Percentiles rank a stretch among this genome's conserved stretches.
Conservation (phyloP, 1,140 invertebrate species). For the Stenopsyche tienmushanensis region DNA sequence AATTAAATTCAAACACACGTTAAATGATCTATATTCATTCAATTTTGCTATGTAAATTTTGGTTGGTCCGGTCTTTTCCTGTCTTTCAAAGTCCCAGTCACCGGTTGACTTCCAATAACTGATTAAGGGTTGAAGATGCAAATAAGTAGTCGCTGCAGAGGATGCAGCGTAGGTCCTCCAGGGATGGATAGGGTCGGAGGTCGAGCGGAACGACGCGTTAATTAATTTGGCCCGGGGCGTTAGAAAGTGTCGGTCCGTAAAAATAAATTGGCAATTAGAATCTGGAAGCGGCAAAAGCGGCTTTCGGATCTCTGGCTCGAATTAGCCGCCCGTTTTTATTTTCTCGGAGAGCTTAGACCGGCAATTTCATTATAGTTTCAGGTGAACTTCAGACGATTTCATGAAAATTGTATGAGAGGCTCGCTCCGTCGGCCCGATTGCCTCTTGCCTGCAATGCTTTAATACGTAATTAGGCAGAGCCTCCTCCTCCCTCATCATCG, state of each 20-base stretch:
- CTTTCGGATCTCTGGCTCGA: background rate
- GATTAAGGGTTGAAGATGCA: too few relatives aligned
- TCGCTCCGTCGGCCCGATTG: background rate
- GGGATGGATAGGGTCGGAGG: background rate
- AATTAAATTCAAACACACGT: too few relatives aligned
- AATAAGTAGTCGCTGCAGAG: background rate
- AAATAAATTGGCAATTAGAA: slow-evolving; percentile 20
- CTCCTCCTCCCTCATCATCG: background rate
- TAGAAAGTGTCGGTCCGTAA: slow-evolving; percentile 12
- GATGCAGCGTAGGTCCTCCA: too few relatives aligned
- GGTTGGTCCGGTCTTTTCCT: too few relatives aligned
- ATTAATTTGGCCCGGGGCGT: slow-evolving; percentile 4
- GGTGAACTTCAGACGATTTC: background rate
- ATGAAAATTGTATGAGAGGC: background rate
- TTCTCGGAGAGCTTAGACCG: background rate
- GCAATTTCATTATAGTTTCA: slow-evolving; percentile 18
- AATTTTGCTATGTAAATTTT: too few relatives aligned
- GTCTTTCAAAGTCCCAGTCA: too few relatives aligned
- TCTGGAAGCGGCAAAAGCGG: slow-evolving; percentile 2
- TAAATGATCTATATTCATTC: too few relatives aligned
- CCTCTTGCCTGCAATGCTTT: too few relatives aligned
- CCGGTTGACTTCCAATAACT: too few relatives aligned
- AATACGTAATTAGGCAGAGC: too few relatives aligned
- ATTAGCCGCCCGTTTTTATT: slow-evolving; percentile 11
- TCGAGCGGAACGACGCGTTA: too few relatives aligned